Percentiles rank a stretch among this genome's conserved stretches.
Evolutionary conservation across 2,797 vertebrate genomes (phyloP).

Genomic region (Leuciscus waleckii): DNA sequence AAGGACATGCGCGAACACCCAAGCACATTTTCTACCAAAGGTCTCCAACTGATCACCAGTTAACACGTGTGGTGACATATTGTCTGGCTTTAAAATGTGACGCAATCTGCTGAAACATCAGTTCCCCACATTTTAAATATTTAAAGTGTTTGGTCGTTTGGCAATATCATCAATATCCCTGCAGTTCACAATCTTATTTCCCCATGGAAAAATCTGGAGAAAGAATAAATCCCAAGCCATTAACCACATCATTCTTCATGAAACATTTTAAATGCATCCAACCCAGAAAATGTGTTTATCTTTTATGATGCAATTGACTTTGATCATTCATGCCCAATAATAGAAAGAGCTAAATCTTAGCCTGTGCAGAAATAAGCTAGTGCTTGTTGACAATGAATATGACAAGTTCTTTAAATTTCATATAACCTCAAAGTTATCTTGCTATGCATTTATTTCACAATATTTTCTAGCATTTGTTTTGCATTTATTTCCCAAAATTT

Average conservation of each 20-base stretch:
- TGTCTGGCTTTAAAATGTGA: constrained; percentile 53
- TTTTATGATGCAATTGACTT: neutral
- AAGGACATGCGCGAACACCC: neutral
- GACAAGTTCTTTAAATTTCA: neutral
- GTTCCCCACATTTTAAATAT: constrained; percentile 58
- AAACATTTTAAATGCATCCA: constrained; percentile 19
- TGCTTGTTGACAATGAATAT: neutral
- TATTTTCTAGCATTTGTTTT: neutral
- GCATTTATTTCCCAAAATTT: neutral
- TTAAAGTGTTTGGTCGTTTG: constrained; percentile 60
- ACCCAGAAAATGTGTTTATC: neutral
- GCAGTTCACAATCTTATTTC: constrained; percentile 78
- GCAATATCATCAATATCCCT: constrained; percentile 74
- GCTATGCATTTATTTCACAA: neutral
- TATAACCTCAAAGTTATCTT: neutral
- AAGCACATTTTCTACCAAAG: neutral
- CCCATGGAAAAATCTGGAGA: constrained; percentile 74
- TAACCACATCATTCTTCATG: constrained; percentile 1
- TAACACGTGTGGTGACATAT: constrained; percentile 27
- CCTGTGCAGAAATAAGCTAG: neutral
- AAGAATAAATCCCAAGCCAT: constrained; percentile 69
- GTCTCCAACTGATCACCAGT: constrained; percentile 16
- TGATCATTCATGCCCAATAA: constrained; percentile 2
- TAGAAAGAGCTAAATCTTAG: neutral
- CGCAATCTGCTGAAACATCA: constrained; percentile 51